Percentiles rank a stretch among this genome's conserved stretches.
These are phyloP conservation scores for Psittacus erithacus DNA, from an alignment of 2,113 vertebrate genomes.

Conservation along the genomic window DNA sequence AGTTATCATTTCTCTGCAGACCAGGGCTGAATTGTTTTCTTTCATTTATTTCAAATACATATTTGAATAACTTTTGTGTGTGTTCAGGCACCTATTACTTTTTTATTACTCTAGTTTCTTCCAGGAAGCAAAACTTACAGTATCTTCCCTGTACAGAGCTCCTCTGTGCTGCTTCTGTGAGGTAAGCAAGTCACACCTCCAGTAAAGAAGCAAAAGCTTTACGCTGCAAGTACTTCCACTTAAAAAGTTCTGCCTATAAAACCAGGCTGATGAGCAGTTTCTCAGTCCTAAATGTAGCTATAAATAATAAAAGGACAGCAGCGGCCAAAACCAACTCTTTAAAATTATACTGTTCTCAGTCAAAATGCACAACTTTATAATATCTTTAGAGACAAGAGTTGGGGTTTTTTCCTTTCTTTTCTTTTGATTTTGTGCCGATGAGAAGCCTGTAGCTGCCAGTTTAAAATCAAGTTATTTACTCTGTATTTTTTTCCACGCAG, in stretches of 20 bases:
- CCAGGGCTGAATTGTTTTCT: neutral
- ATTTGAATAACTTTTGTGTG: neutral
- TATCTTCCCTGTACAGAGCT: accelerated
- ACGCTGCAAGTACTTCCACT: neutral
- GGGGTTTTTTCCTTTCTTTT: accelerated
- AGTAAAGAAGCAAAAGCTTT: neutral
- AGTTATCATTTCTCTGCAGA: neutral
- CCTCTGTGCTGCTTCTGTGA: neutral
- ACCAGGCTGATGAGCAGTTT: neutral
- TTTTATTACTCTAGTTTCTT: neutral
- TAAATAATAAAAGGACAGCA: neutral
- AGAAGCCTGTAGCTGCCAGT: neutral
- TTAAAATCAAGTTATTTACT: neutral
- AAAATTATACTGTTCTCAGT: neutral
- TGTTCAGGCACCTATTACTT: neutral
- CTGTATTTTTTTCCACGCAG: accelerated
- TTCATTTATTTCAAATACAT: neutral
- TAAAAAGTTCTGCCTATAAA: neutral
- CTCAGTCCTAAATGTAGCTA: neutral
- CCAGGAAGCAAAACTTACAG: neutral
- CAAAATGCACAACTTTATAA: neutral
- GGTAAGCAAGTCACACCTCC: neutral
- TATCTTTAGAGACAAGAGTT: neutral
- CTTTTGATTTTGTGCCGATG: neutral
- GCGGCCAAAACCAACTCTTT: neutral